Base-by-base conservation (phyloP, 2,113 vertebrate genomes). In the Varanus salvator region DNA sequence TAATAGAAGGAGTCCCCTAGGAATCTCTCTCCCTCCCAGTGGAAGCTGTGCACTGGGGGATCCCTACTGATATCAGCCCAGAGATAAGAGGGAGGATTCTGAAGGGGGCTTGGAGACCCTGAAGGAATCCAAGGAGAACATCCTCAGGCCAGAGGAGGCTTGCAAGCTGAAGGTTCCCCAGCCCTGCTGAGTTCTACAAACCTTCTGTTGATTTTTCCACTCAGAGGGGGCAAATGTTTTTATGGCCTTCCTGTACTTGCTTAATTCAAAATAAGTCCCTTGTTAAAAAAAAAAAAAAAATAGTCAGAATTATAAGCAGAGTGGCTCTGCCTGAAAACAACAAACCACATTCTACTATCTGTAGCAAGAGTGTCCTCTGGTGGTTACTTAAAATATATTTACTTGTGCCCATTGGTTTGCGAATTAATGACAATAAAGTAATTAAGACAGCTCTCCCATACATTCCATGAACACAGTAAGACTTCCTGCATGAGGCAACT, bases 341-440 rank as follows among this genome's bases (percentile, higher is more conserved):
- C 38, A 44, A 44, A 64, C 17, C 78, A 44, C 17, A 8, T 81
- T n/a, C 85, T 11, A 1, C 66, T 17, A 80, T 76, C 0, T 31
- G 76, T 17, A 29, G 80, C 91, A 50, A 72, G 84, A 87, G 14
- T 90, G 92, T 92, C 91, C 92, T 89, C 95, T 95, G 88, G 83
- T 69, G 95, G 44, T 25, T 48, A 31, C 7, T 6, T 48, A 31
- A 77, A 84, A 57, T 25, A n/a, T 5, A n/a, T 15, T 15, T 75
- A 0, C 8, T 0, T 8, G 6, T 29, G 1, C 0, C 89, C 64
- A 85, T 6, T 19, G 21, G 60, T 48, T 74, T 74, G 6, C 6
- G n/a, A 34, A 74, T 19, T 74, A 72, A 72, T 72, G 11, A 60
- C 57, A 60, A 60, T 3, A 11, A 60, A 12, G 19, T 19, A 64